These are phyloP conservation scores for Mimachlamys varia DNA, from an alignment of 2,888 invertebrate species.

Conservation along the genomic window DNA sequence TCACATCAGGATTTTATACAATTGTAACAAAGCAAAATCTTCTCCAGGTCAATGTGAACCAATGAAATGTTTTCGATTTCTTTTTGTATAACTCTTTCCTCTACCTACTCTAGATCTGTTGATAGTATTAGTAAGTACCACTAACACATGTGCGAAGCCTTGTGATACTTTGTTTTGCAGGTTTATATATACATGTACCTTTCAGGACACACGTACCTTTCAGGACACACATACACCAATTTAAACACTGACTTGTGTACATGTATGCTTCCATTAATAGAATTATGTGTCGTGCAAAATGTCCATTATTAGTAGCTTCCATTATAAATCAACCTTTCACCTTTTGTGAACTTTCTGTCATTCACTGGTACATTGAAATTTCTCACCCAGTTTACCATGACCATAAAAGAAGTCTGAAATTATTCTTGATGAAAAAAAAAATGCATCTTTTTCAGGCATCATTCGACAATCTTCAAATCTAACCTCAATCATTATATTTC, in stretches of 20 bases:
- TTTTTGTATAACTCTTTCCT: no score
- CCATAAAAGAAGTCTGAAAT: not conserved
- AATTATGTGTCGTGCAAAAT: not conserved
- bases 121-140: no score
- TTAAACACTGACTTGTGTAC: not conserved
- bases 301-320: not conserved
- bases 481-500: not conserved
- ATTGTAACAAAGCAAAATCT: not conserved
- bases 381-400: not conserved
- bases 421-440: not conserved
- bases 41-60: not conserved
- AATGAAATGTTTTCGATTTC: no score
- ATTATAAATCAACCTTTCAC: not conserved
- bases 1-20: constrained; percentile 1
- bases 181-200: not conserved
- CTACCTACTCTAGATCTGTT: no score
- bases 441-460: not conserved
- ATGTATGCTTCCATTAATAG: not conserved
- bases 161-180: no score
- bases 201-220: not conserved
- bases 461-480: not conserved
- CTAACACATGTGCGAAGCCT: no score
- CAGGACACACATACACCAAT: not conserved
- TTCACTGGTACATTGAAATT: not conserved
- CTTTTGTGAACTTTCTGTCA: not conserved